Evolutionary conservation across 2,113 vertebrate genomes (phyloP), one percentile per base, ranked within the genome.

Genomic region (Anhinga anhinga): DNA sequence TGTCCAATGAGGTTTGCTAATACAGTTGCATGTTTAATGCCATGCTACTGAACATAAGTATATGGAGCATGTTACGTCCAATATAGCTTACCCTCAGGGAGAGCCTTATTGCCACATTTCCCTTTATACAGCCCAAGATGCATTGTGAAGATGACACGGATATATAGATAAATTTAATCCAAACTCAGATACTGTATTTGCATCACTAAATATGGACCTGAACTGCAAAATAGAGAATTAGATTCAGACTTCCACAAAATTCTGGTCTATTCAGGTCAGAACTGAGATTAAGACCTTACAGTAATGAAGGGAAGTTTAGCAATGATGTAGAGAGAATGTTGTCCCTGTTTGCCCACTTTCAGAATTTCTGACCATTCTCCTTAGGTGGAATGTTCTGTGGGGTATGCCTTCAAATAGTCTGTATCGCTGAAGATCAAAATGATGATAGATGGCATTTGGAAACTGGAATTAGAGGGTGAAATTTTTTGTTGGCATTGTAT

Each of bases 1-100:
- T 90, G 88, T 95, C 95, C 96, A 90, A 52, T 47, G 42, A 96
- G 74, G 86, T 97, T 96, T 94, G 87, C 73, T 94, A 91, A 93
- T 96, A 63, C 70, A 78, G 85, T 81, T 86, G 82, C 92, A 87
- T 94, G 71, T 95, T 84, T 93, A 83, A 91, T 49, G 69, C 94
- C 88, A 47, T 44, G 49, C 53, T 79, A 18, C 69, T 77, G 89
- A 87, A 90, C 84, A 29, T 92, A 96, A 86, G 93, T 94, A 42
- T 65, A 49, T 59, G 82, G 86, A 96, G 62, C 92, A 62, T 74
- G 83, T 86, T 95, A 22, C 59, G 84, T 95, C 83, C 93, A 86
- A 81, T 97, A 72, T n/a, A 86, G 72, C 78, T 96, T 91, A 86
- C 79, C 89, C 89, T 87, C 61, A 47, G 91, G 94, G 94, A 62